Conservation (phyloP, 2,797 vertebrate genomes). For the Macrochelys suwanniensis region DNA sequence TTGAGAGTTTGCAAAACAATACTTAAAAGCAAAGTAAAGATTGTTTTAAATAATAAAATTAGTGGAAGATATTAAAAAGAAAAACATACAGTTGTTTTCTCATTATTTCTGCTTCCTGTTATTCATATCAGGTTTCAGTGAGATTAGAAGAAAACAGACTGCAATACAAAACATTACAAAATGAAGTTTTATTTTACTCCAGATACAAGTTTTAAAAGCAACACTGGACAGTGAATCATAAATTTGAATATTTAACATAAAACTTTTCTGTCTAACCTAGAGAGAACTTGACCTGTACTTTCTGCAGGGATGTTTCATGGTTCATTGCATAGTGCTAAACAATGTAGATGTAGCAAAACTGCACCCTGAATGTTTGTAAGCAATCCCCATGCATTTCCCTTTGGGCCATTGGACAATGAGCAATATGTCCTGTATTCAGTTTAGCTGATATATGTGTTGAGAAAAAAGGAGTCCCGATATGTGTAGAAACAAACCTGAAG, state of each 20-base stretch:
- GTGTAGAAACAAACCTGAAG: background rate
- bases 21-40: background rate
- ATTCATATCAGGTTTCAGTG: background rate
- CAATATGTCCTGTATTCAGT: background rate
- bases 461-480: background rate
- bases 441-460: background rate
- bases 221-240: background rate
- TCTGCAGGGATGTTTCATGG: slow-evolving; percentile 3
- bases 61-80: background rate
- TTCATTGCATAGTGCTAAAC: background rate
- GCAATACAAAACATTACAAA: background rate
- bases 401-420: background rate
- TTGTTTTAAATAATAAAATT: slow-evolving; percentile 1
- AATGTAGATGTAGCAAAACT: background rate
- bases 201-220: background rate
- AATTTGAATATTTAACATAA: background rate
- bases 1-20: slow-evolving; percentile 11
- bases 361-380: background rate
- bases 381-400: background rate
- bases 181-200: background rate
- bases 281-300: background rate
- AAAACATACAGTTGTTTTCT: background rate
- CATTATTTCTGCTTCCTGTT: background rate
- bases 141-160: background rate
- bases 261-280: background rate